Evolutionary conservation across 2,797 vertebrate genomes (phyloP), one percentile per base, ranked within the genome.

Genomic region (Dallia pectoralis): DNA sequence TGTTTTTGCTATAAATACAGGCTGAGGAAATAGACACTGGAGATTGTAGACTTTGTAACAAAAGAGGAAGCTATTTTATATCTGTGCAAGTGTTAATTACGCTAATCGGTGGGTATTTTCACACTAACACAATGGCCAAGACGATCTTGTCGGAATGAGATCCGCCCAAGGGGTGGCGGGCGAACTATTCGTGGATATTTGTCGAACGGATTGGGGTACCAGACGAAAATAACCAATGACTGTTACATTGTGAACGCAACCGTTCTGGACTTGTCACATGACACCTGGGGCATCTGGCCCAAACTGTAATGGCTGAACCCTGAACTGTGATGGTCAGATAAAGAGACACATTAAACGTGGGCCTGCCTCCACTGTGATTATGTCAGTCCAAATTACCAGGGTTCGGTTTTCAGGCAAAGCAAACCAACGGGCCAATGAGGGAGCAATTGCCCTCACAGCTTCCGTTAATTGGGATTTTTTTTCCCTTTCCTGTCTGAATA

Each of bases 1-100:
- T 51, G 64, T 30, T 5, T 25, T 65, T 22, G 47, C 82, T 79
- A 69, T 77, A 88, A 88, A 78, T 80, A 86, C 70, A 67, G 4
- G 27, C 19, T 40, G 77, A 71, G 71, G 36, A 77, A 40, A 76
- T 73, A 70, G 29, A n/a, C 66, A 73, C 77, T 30, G 48, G 74
- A 48, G 72, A 66, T 81, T 67, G 82, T 78, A 82, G 76, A 63
- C 53, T 30, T 74, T 67, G 76, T 74, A 15, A 76, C 80, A 72
- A 40, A 53, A 30, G 3, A 56, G 33, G 77, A 59, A 27, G 70
- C 69, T 84, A 88, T 86, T 82, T 86, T 77, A 82, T 80, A 83
- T 62, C 30, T 22, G 4, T 67, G 63, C 0, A 86, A 69, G 77
- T 66, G 77, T 74, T 83, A 77, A 86, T 89, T 90, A 79, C 30